Evolutionary conservation across 2,888 invertebrate species (phyloP).

Genomic region (Carcina quercana): DNA sequence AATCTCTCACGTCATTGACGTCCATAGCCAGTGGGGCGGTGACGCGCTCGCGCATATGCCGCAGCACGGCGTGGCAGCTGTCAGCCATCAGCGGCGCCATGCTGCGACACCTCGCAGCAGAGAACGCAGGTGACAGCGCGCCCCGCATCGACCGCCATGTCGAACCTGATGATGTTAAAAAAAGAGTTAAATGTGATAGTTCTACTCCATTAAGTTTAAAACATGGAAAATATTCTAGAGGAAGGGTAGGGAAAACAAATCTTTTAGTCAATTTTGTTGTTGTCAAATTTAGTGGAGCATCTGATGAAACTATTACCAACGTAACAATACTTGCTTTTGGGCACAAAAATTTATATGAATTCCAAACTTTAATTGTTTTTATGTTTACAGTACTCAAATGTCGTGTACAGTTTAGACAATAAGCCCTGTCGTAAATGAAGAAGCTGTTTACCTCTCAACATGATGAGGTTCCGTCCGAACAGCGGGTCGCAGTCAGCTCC

Average conservation of each 20-base stretch:
- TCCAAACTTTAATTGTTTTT: too few species aligned
- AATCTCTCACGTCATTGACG: conserved; percentile 29
- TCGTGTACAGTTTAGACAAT: background rate
- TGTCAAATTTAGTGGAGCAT: too few species aligned
- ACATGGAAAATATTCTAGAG: too few species aligned
- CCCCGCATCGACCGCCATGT: conserved; percentile 43
- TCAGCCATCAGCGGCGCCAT: conserved; percentile 44
- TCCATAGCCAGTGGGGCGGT: conserved; percentile 24
- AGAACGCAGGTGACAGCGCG: conserved; percentile 40
- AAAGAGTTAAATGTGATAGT: too few species aligned
- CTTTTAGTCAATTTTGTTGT: too few species aligned
- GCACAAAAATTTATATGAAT: too few species aligned
- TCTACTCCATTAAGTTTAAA: too few species aligned
- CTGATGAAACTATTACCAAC: too few species aligned
- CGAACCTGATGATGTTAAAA: too few species aligned
- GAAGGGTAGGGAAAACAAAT: too few species aligned
- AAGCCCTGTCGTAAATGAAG: background rate
- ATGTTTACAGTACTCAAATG: too few species aligned
- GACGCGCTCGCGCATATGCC: conserved; percentile 18
- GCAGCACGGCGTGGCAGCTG: conserved; percentile 27
- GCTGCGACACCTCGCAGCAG: conserved; percentile 36
- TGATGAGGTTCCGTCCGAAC: conserved; percentile 42
- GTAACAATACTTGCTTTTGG: too few species aligned
- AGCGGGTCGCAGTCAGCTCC: conserved; percentile 38
- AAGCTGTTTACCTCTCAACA: conserved; percentile 31